Evolutionary conservation across 2,797 vertebrate genomes (phyloP).

Genomic region (Morus bassanus): DNA sequence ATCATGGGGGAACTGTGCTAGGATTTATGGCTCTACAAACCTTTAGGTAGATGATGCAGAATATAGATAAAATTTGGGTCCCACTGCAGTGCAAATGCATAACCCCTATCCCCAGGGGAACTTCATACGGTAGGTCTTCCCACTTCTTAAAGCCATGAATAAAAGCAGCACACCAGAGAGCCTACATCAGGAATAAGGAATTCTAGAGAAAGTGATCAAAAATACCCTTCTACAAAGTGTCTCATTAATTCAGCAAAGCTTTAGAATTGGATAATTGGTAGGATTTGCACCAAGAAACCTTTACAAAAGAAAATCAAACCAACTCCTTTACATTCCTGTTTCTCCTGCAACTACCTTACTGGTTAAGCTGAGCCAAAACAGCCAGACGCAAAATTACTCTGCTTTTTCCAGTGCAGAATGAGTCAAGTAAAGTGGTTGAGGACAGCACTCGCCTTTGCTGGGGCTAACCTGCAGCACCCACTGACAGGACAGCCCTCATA

Average conservation of each 20-base stretch:
- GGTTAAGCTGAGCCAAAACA: neutral
- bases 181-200: neutral
- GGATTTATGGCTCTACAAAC: neutral
- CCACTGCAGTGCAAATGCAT: neutral
- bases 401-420: neutral
- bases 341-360: neutral
- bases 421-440: neutral
- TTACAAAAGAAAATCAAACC: conserved; percentile 24
- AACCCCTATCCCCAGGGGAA: neutral
- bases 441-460: neutral
- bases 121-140: neutral
- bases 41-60: neutral
- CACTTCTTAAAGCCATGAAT: neutral
- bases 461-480: neutral
- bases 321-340: conserved; percentile 27
- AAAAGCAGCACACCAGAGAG: neutral
- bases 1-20: neutral
- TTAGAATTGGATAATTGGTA: conserved; percentile 8
- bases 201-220: neutral
- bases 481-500: neutral
- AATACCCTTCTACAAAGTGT: neutral
- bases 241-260: conserved; percentile 37
- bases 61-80: neutral
- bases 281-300: conserved; percentile 29
- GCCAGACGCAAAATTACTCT: neutral